Evolutionary conservation across 1,140 invertebrate genomes (phyloP), one percentile per base, ranked within the genome.

Genomic region (Drosophila grimshawi): DNA sequence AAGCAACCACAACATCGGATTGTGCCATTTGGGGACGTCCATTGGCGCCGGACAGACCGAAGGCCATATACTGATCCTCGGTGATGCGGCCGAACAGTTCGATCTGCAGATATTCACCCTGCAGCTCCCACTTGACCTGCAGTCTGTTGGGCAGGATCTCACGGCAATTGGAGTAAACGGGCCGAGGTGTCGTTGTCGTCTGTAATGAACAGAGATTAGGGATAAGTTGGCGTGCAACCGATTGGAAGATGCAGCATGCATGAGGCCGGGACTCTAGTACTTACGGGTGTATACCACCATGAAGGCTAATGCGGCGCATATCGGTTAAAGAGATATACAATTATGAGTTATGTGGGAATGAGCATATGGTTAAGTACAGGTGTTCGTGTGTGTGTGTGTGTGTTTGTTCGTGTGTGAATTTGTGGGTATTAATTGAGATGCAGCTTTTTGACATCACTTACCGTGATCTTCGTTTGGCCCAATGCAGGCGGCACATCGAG

Each of bases 251-350:
- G 43, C 68, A 78, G 55, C 80, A 86, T 80, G 80, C 83, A 80
- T 77, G 76, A 67, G 62, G 55, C 76, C 63, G 69, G 78, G 66
- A 53, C 19, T 43, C 85, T 86, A 86, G 80, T 94, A 96, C 96
- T 97, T 94, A 97, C 96, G 92, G 96, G 96, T 93, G 96, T 96
- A 93, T 97, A 97, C 96, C 96, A 97, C 96, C 96, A 97, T 85
- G 95, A 94, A 91, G 96, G 96, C 96, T 97, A 82, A 92, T 90
- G 91, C 81, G 75, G 76, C 80, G 85, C 76, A 79, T 65, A 81
- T 79, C 67, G 70, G 67, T 90, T 74, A 86, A 80, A 86, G 76
- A 86, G 73, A 86, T 88, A 80, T 86, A 86, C 80, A 79, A 89
- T 74, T 60, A 88, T 86, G 83, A 86, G 76, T 80, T 66, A 61